Evolutionary conservation across 2,888 invertebrate species (phyloP), one percentile per base, ranked within the genome.

Genomic region (Anthophora plumipes): DNA sequence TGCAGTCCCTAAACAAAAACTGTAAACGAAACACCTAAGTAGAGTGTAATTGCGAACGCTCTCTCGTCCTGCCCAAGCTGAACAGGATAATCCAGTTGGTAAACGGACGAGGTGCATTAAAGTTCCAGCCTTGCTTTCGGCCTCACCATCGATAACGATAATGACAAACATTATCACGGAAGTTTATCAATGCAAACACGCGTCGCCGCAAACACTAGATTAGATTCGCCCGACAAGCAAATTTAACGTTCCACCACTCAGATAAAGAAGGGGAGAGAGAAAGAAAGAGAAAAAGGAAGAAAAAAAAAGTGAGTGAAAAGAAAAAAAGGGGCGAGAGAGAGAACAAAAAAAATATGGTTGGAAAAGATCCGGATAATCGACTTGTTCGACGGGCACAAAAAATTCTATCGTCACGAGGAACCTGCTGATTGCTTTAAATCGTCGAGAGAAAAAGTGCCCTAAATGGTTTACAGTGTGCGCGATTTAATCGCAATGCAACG

Each of bases 121-220:
- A 71, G 50, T 64, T 59, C 31, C 78, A 31, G 25, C 55, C 54
- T 54, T 71, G 81, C 68, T 77, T 68, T 74, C 63, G 68, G 78
- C 52, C 54, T 66, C 66, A 52, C 61, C 31, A 66, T 79, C 76
- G 79, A 82, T 79, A 82, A 82, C 72, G 79, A 66, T 72, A 77
- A 77, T 74, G 61, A 74, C 72, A 50, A 60, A 50, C 64, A 79
- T 69, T 76, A 79, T 70, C 75, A n/a, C 71, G 54, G 46, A 48
- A 61, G 61, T 79, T 82, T 83, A 83, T 82, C 83, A 77, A 69
- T 61, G 83, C 82, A 83, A 83, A 83, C 82, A 83, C 61, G 50
- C 70, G 75, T 61, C 25, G 72, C 79, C 41, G 67, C 82, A 82
- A 79, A 82, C 79, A 70, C 17, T 61, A 82, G 83, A 83, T 83